A percentile compares a stretch with the other conserved stretches of the same genome.
phyloP scores from a whole-genome alignment of 2,797 vertebrate species.

The Alauda arvensis region DNA sequence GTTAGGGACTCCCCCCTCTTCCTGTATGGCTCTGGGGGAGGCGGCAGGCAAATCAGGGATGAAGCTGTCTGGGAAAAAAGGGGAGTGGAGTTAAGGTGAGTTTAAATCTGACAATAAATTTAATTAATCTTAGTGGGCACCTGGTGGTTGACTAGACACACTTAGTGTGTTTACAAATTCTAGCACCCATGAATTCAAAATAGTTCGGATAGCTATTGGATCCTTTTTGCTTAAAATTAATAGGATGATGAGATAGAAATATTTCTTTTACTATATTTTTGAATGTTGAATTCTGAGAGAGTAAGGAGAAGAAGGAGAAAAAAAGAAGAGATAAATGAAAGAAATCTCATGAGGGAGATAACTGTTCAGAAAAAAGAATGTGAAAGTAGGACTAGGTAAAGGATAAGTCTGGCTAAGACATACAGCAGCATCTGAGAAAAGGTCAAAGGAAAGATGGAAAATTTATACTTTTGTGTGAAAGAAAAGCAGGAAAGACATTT shows the following conservation, averaged over 20 bases:
- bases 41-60: not conserved
- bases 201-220: not conserved
- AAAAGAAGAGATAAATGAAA: not conserved
- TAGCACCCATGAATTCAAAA: not conserved
- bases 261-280: not conserved
- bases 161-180: not conserved
- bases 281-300: not conserved
- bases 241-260: not conserved
- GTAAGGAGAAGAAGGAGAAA: not conserved
- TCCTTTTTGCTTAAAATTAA: not conserved
- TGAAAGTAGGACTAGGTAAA: not conserved
- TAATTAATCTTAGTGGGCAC: not conserved
- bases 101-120: not conserved
- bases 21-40: accelerated
- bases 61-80: not conserved
- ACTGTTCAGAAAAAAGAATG: not conserved
- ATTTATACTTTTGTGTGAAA: not conserved
- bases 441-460: not conserved
- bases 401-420: not conserved
- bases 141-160: not conserved
- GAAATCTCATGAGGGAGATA: not conserved
- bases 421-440: not conserved
- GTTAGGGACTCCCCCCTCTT: not conserved
- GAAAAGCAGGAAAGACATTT: not conserved
- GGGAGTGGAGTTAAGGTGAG: not conserved